Evolutionary conservation across 2,113 vertebrate genomes (phyloP).

Genomic region (Ptilonorhynchus violaceus): DNA sequence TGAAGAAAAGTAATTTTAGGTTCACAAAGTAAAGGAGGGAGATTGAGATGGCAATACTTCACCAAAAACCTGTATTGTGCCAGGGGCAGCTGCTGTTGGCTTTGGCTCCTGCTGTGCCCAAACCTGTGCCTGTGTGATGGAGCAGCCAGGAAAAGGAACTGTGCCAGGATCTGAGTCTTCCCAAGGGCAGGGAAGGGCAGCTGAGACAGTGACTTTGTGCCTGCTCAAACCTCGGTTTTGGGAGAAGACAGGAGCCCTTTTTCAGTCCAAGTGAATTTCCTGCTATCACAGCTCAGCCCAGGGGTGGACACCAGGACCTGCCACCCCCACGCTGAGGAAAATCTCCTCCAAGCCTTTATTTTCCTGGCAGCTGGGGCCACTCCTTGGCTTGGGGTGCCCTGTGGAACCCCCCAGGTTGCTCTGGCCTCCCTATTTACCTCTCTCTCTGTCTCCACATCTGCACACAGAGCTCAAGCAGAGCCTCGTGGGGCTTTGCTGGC

Average conservation of each 20-base stretch:
- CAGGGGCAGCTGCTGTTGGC: neutral
- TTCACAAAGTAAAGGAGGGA: neutral
- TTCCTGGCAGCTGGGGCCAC: neutral
- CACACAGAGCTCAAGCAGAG: neutral
- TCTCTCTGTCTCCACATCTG: neutral
- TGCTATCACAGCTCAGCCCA: neutral
- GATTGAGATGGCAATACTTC: neutral
- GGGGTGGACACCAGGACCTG: neutral
- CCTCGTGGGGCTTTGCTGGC: neutral
- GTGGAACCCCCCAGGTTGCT: neutral
- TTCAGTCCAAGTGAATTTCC: no score
- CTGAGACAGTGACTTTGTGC: neutral
- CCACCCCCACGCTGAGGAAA: neutral
- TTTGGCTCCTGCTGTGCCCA: neutral
- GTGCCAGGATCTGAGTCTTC: neutral
- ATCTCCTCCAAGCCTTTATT: neutral
- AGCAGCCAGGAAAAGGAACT: neutral
- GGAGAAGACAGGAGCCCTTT: neutral
- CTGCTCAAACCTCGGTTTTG: neutral
- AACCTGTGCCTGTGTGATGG: neutral
- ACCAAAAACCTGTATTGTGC: neutral
- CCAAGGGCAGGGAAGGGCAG: neutral
- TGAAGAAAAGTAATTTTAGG: neutral
- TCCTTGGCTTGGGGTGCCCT: neutral
- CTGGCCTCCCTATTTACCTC: accelerated